phyloP scores from a whole-genome alignment of 2,113 vertebrate genomes.

The Oncorhynchus clarkii region DNA sequence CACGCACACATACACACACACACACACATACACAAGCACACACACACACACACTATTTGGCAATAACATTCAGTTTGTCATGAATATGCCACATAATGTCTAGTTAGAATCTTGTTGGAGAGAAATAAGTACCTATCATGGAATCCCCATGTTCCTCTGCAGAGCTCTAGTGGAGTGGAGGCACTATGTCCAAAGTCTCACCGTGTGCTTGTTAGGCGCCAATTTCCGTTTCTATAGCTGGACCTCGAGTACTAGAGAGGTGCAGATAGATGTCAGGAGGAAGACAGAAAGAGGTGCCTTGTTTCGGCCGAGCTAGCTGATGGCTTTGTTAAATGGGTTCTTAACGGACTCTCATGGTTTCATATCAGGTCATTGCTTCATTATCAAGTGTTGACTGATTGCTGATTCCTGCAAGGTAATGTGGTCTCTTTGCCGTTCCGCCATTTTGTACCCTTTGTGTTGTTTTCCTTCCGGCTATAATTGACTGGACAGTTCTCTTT shows the following conservation, averaged over 20 bases:
- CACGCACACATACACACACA: background rate
- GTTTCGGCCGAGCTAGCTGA: constrained; percentile 39
- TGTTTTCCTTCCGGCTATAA: no score
- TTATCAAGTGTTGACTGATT: constrained; percentile 66
- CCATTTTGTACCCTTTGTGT: no score
- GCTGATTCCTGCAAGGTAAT: constrained; percentile 50
- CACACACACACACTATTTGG: constrained; percentile 21
- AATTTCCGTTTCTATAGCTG: constrained; percentile 50
- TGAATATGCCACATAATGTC: constrained; percentile 48
- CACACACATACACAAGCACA: background rate
- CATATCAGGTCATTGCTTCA: constrained; percentile 57
- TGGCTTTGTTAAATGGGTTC: constrained; percentile 20
- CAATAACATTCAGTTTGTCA: constrained; percentile 28
- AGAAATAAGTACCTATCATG: constrained; percentile 35
- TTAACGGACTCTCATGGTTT: constrained; percentile 43
- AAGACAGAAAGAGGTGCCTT: background rate
- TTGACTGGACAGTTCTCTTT: no score
- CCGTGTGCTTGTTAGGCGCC: constrained; percentile 41
- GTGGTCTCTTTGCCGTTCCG: no score
- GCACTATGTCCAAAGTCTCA: constrained; percentile 61
- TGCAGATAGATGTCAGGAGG: constrained; percentile 16
- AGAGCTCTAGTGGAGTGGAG: constrained; percentile 62
- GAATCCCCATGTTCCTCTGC: constrained; percentile 38
- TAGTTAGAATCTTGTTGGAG: constrained; percentile 43
- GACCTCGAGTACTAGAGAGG: constrained; percentile 44